Evolutionary conservation across 2,888 invertebrate species (phyloP), one percentile per base, ranked within the genome.

Genomic region (Platycheirus rosarum): DNA sequence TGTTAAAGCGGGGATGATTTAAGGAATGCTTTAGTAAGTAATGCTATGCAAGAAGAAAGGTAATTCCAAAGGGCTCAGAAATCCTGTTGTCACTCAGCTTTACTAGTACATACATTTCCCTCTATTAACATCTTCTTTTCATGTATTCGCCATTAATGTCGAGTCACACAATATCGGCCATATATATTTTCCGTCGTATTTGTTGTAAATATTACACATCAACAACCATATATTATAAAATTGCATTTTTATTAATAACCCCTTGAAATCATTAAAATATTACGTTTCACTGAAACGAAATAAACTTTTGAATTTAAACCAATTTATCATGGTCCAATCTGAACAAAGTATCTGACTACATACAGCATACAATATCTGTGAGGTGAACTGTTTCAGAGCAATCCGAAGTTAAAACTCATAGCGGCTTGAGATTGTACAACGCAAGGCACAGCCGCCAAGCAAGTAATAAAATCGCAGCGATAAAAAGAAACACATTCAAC

Each of bases 311-410:
- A 62, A 73, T 63, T 55, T 57, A 70, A 80, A 70, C 46, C 75
- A 46, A 80, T 80, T 80, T 53, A 80, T 80, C 75, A 75, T 60
- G 69, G 51, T 13, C 60, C 51, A 65, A 75, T 79, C 69, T 37
- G 37, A 23, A 46, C 32, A 40, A 11, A 68, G 63, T 44, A 57
- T 63, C 26, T 23, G 40, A 42, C 14, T 40, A 23, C 14, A 16
- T 37, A 14, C 32, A 65, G 16, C 26, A 9, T 49, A 16, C 14
- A 3, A 8, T 26, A 14, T 3, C 32, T 32, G 13, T 71, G 44
- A 46, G 37, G 60, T 20, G 14, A 63, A 37, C 32, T 62, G 63
- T 63, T 49, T 55, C 40, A 53, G 46, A 53, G 53, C 51, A 55
- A 35, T 46, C 62, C 69, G 55, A 57, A 55, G 35, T 53, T 14